These are phyloP conservation scores for Pollachius pollachius DNA, from an alignment of 2,113 vertebrate species.

Conservation along the genomic window DNA sequence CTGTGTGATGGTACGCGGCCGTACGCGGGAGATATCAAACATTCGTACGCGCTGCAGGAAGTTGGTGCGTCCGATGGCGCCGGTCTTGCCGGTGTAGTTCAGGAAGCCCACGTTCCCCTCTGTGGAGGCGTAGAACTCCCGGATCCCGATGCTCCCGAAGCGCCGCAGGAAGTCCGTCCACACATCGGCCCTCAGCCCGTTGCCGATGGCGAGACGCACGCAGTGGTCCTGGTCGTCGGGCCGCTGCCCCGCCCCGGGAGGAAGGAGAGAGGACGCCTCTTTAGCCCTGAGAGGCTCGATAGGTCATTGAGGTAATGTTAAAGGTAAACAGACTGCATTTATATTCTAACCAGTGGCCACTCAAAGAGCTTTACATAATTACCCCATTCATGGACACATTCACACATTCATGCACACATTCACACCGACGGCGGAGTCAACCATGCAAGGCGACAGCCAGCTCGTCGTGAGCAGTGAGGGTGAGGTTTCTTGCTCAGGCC, in stretches of 20 bases:
- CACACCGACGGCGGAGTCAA: too few relatives aligned
- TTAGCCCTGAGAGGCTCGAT: too few relatives aligned
- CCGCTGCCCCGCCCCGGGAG: conserved; percentile 61
- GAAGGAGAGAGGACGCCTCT: background rate
- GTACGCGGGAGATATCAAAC: background rate
- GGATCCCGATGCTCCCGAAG: conserved; percentile 79
- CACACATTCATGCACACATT: too few relatives aligned
- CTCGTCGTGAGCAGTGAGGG: too few relatives aligned
- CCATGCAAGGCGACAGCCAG: too few relatives aligned
- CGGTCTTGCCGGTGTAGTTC: conserved; percentile 83
- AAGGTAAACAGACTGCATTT: too few relatives aligned
- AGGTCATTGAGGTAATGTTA: too few relatives aligned
- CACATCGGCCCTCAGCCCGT: conserved; percentile 81
- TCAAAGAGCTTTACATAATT: too few relatives aligned
- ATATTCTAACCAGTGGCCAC: too few relatives aligned
- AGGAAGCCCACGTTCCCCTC: conserved; percentile 85
- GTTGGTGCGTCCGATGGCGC: conserved; percentile 80
- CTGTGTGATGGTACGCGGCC: too few relatives aligned
- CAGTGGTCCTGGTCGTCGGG: conserved; percentile 79
- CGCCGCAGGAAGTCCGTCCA: conserved; percentile 84
- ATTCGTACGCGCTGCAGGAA: conserved; percentile 76
- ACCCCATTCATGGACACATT: too few relatives aligned
- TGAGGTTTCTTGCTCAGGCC: too few relatives aligned
- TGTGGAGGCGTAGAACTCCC: conserved; percentile 86
- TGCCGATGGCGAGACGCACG: conserved; percentile 82